Evolutionary conservation across 2,888 invertebrate genomes (phyloP), one percentile per base, ranked within the genome.

Genomic region (Pristionchus arcanus): DNA sequence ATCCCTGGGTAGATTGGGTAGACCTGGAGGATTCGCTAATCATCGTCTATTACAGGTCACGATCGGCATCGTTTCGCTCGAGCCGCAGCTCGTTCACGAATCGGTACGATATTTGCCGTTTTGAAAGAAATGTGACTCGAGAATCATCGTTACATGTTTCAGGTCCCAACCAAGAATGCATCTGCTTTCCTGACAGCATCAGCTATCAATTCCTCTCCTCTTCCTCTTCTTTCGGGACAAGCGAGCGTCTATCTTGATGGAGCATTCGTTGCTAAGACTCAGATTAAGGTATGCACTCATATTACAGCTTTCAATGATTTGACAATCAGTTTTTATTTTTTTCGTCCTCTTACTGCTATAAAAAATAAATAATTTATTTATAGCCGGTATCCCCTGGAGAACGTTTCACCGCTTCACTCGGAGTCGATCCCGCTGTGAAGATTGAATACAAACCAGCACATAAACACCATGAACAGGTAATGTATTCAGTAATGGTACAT

Each of bases 331-430:
- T 53, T 53, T 15, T 53, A 53, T 11, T 53, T 53, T 53, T 11
- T 53, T n/a, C n/a, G n/a, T 53, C 15, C 15, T 15, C 7, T 53
- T 53, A 53, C 15, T 15, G 53, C 53, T 53, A 53, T 7, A 53
- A 7, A 53, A 53, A 53, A 11, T 15, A 53, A 15, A 53, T 11
- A 15, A 63, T 63, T 63, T 1, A 13, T 49, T 49, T 49, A 9
- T 94, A 95, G 87, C 92, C 95, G 9, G 95, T 95, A 16, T 94
- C 95, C 74, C 95, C 95, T 2, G 93, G 93, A 55, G 96, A 96
- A 92, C 94, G 95, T 90, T 95, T 96, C 92, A 92, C 92, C 89
- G 94, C 95, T 90, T 95, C 95, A 11, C 92, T 96, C 71, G 96
- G 96, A 77, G 95, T 95, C 13, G 96, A 96, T 91, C 94, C 95